Evolutionary conservation across 2,888 invertebrate genomes (phyloP), one percentile per base, ranked within the genome.

Genomic region (Beris chalybata): DNA sequence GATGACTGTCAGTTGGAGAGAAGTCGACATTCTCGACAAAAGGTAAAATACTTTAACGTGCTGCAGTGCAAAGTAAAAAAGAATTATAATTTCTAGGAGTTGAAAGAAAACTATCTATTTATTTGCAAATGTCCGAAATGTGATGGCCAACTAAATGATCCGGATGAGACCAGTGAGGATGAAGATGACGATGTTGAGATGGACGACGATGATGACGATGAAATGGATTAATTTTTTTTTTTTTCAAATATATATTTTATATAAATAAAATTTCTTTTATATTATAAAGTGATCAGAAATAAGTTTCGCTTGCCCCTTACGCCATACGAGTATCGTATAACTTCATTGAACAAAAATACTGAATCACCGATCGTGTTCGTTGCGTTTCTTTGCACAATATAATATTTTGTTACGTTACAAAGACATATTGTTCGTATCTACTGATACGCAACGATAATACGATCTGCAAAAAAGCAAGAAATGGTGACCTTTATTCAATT

Each of bases 21-120:
- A 68, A 94, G 94, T 45, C 85, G 95, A 72, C 92, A 96, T 83
- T 91, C 93, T 0, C 84, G 97, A 70, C 92, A 92, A 75, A 94
- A 94, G 82, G 85, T 88, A 65, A 76, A 9, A 13, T 13, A n/a
- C 29, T 29, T 63, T 44, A 50, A 47, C 12, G 12, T 7, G 31
- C 63, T 61, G 12, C 54, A n/a, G 15, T 38, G 38, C 55, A n/a
- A 29, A n/a, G 65, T 43, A 15, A 45, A 43, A 38, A 45, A 61
- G 45, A 47, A 64, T 54, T 56, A 45, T 29, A 71, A 70, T 47
- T 75, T 81, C 45, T 73, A 80, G 85, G 82, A 83, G 50, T 74
- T 89, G 63, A 89, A 88, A 45, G 89, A 90, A 69, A 89, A 92
- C 78, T 95, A 94, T 76, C 81, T 94, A 38, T 95, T 95, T 74